Evolutionary conservation across 2,888 invertebrate species (phyloP).

Genomic region (Apodemia zela): DNA sequence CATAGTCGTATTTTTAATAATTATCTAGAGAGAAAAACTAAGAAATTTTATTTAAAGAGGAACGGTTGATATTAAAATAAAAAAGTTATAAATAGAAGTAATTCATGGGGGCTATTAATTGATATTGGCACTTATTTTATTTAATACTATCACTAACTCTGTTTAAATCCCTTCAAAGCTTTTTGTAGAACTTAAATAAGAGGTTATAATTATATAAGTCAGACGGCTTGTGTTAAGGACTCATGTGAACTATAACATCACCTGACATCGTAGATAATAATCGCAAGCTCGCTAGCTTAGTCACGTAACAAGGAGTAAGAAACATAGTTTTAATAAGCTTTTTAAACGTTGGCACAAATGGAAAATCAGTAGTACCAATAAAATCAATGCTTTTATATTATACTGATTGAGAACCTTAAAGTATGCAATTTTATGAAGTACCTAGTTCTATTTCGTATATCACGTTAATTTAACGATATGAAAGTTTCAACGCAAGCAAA

Average conservation of each 20-base stretch:
- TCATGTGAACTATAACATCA: not conserved
- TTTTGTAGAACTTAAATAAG: no score
- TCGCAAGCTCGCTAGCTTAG: not conserved
- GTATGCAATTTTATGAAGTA: not conserved
- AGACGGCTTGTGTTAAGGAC: not conserved
- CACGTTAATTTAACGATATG: not conserved
- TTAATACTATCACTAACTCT: no score
- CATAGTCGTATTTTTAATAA: no score
- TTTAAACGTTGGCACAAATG: not conserved
- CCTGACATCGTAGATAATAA: not conserved
- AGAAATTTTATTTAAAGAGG: no score
- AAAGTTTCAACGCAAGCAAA: no score
- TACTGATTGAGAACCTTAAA: not conserved
- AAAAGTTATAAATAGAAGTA: no score
- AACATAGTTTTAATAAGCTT: not conserved
- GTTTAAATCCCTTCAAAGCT: no score
- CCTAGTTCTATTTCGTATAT: not conserved
- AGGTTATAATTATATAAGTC: not conserved
- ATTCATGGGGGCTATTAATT: no score
- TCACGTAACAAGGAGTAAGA: not conserved
- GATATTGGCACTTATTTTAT: no score
- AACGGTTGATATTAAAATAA: no score
- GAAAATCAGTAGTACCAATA: not conserved
- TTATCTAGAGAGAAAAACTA: no score
- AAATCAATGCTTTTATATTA: not conserved